phyloP scores from a whole-genome alignment of 1,140 invertebrate species.

The Tetragnatha versicolor region DNA sequence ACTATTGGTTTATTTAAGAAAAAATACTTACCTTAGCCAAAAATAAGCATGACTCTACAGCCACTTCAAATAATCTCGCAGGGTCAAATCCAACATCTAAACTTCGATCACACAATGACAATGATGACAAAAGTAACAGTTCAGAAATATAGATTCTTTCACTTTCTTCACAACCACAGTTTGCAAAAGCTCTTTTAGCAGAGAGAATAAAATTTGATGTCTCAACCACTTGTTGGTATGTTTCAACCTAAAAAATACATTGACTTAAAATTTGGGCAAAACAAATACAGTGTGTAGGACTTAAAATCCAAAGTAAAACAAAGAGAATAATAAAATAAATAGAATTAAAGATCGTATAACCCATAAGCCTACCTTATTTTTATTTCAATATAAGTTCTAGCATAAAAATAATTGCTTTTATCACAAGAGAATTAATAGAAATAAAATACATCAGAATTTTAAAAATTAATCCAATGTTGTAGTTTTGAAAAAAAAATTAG shows the following conservation, averaged over 20 bases:
- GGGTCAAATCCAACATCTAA: constrained; percentile 13
- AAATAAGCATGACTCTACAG: not conserved
- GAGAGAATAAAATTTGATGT: constrained; percentile 10
- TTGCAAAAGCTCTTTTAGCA: not conserved
- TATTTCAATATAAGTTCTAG: too few relatives aligned
- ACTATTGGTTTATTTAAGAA: too few relatives aligned
- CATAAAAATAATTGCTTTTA: too few relatives aligned
- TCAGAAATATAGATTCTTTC: constrained; percentile 20
- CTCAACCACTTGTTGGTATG: constrained; percentile 22
- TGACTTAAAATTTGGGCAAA: not conserved
- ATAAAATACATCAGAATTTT: too few relatives aligned
- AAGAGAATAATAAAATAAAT: too few relatives aligned
- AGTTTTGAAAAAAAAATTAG: too few relatives aligned
- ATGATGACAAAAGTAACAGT: constrained; percentile 14
- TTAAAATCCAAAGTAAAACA: too few relatives aligned
- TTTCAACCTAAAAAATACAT: constrained; percentile 23
- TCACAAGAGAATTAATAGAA: too few relatives aligned
- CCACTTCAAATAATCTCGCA: constrained; percentile 4
- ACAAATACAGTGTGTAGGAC: not conserved
- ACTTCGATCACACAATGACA: constrained; percentile 25
- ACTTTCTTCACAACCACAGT: constrained; percentile 2
- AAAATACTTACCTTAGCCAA: constrained; percentile 20
- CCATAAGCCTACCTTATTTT: too few relatives aligned
- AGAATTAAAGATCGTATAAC: too few relatives aligned
- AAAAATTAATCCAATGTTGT: too few relatives aligned